Percentiles rank a stretch among this genome's conserved stretches.
Evolutionary conservation across 1,140 invertebrate species (phyloP).

Genomic region (Musca vetustissima): DNA sequence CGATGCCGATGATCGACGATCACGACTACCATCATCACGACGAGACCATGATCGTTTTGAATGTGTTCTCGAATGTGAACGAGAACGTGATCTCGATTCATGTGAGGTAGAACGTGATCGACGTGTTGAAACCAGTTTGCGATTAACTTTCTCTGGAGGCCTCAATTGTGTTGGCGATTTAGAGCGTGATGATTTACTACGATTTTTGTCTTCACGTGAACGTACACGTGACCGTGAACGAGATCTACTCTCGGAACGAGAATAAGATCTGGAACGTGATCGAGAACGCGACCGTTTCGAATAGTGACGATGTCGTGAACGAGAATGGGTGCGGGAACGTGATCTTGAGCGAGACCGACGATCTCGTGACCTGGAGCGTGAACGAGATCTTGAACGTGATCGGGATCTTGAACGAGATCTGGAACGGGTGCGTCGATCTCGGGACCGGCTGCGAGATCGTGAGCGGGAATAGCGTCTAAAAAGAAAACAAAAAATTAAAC

Average conservation of each 20-base stretch:
- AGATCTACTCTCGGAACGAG: conserved; percentile 36
- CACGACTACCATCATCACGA: conserved; percentile 38
- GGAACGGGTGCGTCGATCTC: conserved; percentile 55
- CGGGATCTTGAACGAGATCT: conserved; percentile 38
- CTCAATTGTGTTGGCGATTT: conserved; percentile 30
- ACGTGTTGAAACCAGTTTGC: conserved; percentile 50
- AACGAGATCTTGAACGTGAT: conserved; percentile 39
- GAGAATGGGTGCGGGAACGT: conserved; percentile 17
- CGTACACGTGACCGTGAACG: conserved; percentile 56
- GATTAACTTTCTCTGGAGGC: conserved; percentile 29
- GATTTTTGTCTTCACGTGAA: conserved; percentile 33
- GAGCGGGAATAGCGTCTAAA: conserved; percentile 34
- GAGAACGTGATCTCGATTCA: conserved; percentile 53
- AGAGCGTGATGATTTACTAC: conserved; percentile 35
- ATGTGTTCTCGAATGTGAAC: conserved; percentile 41
- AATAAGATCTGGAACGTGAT: conserved; percentile 9
- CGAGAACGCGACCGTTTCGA: background rate
- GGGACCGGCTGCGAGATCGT: conserved; percentile 44
- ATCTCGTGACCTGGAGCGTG: conserved; percentile 47
- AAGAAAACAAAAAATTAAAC: background rate
- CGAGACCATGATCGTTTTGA: conserved; percentile 55
- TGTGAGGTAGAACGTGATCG: conserved; percentile 46
- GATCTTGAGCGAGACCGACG: conserved; percentile 41
- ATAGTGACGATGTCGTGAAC: background rate
- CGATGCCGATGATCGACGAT: conserved; percentile 21